A percentile compares a stretch with the other conserved stretches of the same genome.
phyloP scores from a whole-genome alignment of 2,888 invertebrate species.

The Cryptocephalus primarius region DNA sequence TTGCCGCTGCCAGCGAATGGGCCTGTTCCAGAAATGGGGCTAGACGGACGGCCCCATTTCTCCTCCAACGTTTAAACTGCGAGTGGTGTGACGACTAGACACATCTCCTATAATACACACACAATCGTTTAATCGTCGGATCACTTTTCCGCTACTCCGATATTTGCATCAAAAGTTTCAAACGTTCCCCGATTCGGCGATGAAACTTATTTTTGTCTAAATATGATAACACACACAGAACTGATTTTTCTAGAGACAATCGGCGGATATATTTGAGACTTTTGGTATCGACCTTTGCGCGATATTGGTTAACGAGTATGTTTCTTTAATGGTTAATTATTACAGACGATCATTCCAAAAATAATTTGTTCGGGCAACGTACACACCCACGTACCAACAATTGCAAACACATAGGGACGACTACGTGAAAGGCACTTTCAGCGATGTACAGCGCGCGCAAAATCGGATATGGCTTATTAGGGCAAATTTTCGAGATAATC shows the following conservation, averaged over 20 bases:
- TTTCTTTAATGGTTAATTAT: neutral
- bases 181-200: conserved; percentile 1
- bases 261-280: conserved; percentile 9
- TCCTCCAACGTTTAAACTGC: neutral
- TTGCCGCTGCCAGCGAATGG: conserved; percentile 79
- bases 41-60: conserved; percentile 36
- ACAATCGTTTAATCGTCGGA: no score
- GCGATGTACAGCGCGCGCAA: no score
- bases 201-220: no score
- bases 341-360: no score
- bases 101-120: no score
- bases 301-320: conserved; percentile 11
- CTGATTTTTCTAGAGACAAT: conserved; percentile 15
- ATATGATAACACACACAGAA: conserved; percentile 8
- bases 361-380: no score
- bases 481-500: no score
- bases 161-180: conserved; percentile 5
- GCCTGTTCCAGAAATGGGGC: conserved; percentile 82
- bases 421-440: no score
- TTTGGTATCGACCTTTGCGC: conserved; percentile 12
- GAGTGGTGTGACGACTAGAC: conserved; percentile 8
- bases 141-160: neutral
- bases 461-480: no score
- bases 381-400: no score
- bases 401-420: no score